phyloP scores from a whole-genome alignment of 1,140 invertebrate genomes.

The Scaptomyza pallida region DNA sequence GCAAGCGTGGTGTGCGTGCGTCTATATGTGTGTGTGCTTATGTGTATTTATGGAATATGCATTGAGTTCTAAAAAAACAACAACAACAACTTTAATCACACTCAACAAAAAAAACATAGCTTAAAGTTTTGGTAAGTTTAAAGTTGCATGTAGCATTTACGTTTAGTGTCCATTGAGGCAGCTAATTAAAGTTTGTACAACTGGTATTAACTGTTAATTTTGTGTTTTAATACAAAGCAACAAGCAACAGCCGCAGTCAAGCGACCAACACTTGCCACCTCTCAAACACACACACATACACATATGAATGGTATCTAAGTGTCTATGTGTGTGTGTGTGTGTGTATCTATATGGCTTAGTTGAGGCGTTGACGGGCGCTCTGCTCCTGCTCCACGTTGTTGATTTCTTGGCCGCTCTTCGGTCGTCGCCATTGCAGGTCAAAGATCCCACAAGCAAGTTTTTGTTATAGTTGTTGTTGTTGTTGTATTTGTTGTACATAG shows the following conservation, averaged over 20 bases:
- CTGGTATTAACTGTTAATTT: constrained; percentile 81
- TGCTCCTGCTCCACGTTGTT: constrained; percentile 65
- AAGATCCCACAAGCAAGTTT: constrained; percentile 81
- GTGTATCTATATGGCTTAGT: constrained; percentile 46
- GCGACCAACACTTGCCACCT: constrained; percentile 68
- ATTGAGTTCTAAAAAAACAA: constrained; percentile 27
- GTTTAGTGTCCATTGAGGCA: constrained; percentile 24
- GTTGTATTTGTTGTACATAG: background rate
- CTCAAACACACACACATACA: constrained; percentile 25
- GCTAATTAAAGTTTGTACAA: constrained; percentile 70
- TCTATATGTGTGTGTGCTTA: constrained; percentile 31
- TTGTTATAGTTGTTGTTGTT: background rate
- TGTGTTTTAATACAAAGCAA: constrained; percentile 58
- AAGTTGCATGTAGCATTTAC: constrained; percentile 17
- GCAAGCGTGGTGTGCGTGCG: constrained; percentile 19
- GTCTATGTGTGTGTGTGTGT: constrained; percentile 21
- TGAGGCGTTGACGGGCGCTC: constrained; percentile 56
- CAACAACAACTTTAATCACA: background rate
- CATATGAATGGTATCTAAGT: background rate
- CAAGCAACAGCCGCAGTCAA: constrained; percentile 27
- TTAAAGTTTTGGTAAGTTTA: constrained; percentile 52
- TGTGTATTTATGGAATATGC: constrained; percentile 63
- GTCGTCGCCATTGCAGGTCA: constrained; percentile 79
- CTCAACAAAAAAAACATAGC: constrained; percentile 1
- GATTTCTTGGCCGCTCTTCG: constrained; percentile 50